Conservation (phyloP, 2,113 vertebrate species). For the Brachionichthys hirsutus region DNA sequence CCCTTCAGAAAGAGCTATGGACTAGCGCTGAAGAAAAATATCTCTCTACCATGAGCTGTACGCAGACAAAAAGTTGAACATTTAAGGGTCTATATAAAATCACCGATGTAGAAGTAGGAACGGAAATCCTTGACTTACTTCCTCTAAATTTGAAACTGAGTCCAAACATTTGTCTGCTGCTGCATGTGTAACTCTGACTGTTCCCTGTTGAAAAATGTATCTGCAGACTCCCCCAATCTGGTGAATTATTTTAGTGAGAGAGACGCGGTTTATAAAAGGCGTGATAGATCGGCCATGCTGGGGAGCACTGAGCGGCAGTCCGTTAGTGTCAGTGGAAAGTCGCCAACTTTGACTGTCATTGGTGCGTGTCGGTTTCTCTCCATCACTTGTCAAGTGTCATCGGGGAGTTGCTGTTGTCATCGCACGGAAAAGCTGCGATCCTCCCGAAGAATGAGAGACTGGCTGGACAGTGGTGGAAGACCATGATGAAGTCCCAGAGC, state of each 20-base stretch:
- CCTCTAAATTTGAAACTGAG: neutral
- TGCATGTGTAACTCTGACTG: neutral
- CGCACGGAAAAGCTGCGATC: conserved; percentile 16
- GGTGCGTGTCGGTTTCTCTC: conserved; percentile 49
- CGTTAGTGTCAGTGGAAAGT: conserved; percentile 64
- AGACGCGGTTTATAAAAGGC: conserved; percentile 21
- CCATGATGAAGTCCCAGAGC: conserved; percentile 16
- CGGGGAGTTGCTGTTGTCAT: conserved; percentile 46
- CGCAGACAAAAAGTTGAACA: neutral
- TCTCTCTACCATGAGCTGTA: neutral
- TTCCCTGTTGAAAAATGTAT: neutral
- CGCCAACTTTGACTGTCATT: conserved; percentile 53
- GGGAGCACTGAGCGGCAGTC: conserved; percentile 45
- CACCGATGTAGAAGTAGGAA: neutral
- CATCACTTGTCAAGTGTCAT: conserved; percentile 48
- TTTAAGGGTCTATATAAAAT: neutral
- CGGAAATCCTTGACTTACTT: neutral
- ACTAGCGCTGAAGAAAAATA: neutral
- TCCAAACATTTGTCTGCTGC: too few relatives aligned
- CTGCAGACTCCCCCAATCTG: neutral
- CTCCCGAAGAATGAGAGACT: conserved; percentile 24
- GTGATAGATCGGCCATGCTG: conserved; percentile 44
- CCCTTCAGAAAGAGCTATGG: neutral
- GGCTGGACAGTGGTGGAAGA: conserved; percentile 34
- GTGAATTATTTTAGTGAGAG: conserved; percentile 6